These are phyloP conservation scores for Acipenser oxyrinchus DNA, from an alignment of 2,797 vertebrate genomes.

Conservation along the genomic window DNA sequence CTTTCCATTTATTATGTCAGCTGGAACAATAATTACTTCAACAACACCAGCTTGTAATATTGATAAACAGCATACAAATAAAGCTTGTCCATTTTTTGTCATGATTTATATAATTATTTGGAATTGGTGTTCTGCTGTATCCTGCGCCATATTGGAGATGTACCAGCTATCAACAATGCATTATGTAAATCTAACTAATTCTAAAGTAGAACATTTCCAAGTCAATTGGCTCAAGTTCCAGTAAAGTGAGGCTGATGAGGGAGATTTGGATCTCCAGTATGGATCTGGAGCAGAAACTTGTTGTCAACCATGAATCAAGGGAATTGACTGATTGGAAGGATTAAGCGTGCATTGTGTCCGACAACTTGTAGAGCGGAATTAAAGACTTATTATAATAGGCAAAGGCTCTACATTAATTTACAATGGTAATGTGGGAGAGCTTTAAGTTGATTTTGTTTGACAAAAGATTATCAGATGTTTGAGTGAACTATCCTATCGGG, in stretches of 20 bases:
- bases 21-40: too few species aligned
- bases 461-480: slow-evolving; percentile 35
- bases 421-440: slow-evolving; percentile 32
- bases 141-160: too few species aligned
- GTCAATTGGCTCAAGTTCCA: neutral
- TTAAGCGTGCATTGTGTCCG: slow-evolving; percentile 27
- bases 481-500: slow-evolving; percentile 28
- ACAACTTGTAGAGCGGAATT: slow-evolving; percentile 26
- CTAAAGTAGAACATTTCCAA: too few species aligned
- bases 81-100: too few species aligned
- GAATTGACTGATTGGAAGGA: slow-evolving; percentile 30
- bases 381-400: slow-evolving; percentile 35
- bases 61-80: neutral
- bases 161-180: too few species aligned
- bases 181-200: too few species aligned
- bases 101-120: too few species aligned
- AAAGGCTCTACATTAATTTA: slow-evolving; percentile 37
- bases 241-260: neutral
- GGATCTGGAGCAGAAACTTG: slow-evolving; percentile 15
- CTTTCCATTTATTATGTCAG: too few species aligned
- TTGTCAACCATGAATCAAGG: slow-evolving; percentile 29
- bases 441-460: slow-evolving; percentile 32
- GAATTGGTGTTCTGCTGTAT: too few species aligned
- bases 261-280: neutral
- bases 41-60: too few species aligned